phyloP scores from a whole-genome alignment of 2,888 invertebrate genomes.

The Thysanoteuthis rhombus region DNA sequence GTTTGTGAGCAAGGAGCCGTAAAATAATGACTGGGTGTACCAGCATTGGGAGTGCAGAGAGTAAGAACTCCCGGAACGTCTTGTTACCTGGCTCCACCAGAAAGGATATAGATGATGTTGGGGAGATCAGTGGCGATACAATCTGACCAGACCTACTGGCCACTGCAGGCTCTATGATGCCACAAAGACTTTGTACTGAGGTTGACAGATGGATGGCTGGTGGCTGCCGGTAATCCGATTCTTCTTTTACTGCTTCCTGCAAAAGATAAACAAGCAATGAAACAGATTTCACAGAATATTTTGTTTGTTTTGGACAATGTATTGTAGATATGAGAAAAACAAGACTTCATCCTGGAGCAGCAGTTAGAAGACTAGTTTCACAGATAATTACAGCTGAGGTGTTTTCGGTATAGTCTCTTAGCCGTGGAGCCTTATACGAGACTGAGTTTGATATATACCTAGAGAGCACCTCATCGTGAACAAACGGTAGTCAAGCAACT shows the following conservation, averaged over 20 bases:
- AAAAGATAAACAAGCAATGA: constrained; percentile 32
- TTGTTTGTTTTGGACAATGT: too few species aligned
- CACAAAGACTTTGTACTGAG: constrained; percentile 45
- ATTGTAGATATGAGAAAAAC: background rate
- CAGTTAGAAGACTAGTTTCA: too few species aligned
- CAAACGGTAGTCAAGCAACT: too few species aligned
- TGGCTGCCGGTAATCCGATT: constrained; percentile 42
- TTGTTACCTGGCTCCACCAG: constrained; percentile 49
- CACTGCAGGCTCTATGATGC: constrained; percentile 38
- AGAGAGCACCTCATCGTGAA: too few species aligned
- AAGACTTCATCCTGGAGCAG: too few species aligned
- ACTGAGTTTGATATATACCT: too few species aligned
- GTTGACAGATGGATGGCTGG: constrained; percentile 50
- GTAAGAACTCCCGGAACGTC: constrained; percentile 59
- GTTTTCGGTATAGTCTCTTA: too few species aligned
- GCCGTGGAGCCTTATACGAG: too few species aligned
- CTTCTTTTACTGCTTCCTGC: constrained; percentile 57
- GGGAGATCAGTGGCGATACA: constrained; percentile 54
- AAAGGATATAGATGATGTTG: constrained; percentile 55
- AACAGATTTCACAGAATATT: background rate
- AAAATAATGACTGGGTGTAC: constrained; percentile 73
- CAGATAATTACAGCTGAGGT: too few species aligned
- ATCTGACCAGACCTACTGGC: constrained; percentile 37
- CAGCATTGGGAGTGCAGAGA: constrained; percentile 69
- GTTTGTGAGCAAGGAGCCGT: constrained; percentile 72